phyloP scores from a whole-genome alignment of 2,797 vertebrate species.

The Hypotaenidia okinawae region DNA sequence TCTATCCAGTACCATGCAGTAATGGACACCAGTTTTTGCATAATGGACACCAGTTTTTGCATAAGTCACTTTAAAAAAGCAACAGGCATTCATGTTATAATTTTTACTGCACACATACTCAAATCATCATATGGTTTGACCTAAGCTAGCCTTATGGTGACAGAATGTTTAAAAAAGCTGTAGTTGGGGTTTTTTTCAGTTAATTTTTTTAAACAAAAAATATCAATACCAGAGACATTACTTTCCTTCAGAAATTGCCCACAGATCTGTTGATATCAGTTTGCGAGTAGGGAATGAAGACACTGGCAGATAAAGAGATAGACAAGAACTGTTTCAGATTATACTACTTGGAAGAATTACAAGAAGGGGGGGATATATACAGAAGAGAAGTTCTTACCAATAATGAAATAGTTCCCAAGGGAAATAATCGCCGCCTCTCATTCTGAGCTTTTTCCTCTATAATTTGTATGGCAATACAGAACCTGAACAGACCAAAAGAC shows the following conservation, averaged over 20 bases:
- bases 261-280: neutral
- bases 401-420: conserved; percentile 40
- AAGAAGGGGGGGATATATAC: neutral
- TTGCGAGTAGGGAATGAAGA: neutral
- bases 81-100: neutral
- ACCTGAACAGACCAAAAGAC: conserved; percentile 52
- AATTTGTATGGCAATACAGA: conserved; percentile 53
- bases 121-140: neutral
- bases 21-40: conserved; percentile 34
- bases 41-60: conserved; percentile 7
- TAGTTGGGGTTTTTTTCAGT: neutral
- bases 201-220: neutral
- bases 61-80: neutral
- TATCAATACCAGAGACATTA: neutral
- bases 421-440: conserved; percentile 43
- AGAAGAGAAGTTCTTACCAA: conserved; percentile 45
- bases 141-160: neutral
- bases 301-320: neutral
- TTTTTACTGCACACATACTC: neutral
- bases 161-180: neutral
- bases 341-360: conserved; percentile 36
- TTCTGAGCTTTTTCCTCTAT: conserved; percentile 49
- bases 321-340: conserved; percentile 29
- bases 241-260: neutral
- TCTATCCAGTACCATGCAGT: neutral